Percentiles rank a stretch among this genome's conserved stretches.
phyloP scores from a whole-genome alignment of 2,113 vertebrate species.

The Piaya cayana region DNA sequence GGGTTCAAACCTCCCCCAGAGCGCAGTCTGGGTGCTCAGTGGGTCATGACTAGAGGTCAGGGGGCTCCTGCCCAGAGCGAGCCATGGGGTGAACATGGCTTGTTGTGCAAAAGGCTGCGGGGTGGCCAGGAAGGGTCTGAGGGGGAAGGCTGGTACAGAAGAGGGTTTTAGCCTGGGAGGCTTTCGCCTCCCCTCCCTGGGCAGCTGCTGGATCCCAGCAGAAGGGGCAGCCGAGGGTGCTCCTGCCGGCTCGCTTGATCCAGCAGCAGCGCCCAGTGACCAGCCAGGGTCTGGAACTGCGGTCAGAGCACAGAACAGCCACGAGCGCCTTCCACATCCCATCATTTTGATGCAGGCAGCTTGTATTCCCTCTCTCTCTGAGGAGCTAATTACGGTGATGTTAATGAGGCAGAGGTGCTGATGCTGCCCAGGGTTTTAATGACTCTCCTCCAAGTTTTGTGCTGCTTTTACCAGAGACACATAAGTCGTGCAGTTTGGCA shows the following conservation, averaged over 20 bases:
- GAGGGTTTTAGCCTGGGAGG: background rate
- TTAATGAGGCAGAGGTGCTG: slow-evolving; percentile 63
- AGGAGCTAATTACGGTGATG: slow-evolving; percentile 51
- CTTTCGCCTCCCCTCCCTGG: background rate
- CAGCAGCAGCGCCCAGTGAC: background rate
- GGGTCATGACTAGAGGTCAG: rapidly evolving
- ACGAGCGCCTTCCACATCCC: background rate
- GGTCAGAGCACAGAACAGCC: background rate
- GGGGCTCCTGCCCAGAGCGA: background rate
- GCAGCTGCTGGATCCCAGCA: background rate
- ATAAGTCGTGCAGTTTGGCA: background rate
- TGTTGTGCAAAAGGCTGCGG: background rate
- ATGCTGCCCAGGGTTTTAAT: slow-evolving; percentile 39
- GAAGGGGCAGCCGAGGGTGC: background rate
- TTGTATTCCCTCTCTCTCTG: background rate
- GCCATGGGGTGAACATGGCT: rapidly evolving
- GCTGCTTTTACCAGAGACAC: background rate
- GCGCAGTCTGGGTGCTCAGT: background rate
- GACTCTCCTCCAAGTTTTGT: background rate
- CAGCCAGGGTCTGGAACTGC: background rate
- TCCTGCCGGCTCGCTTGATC: rapidly evolving
- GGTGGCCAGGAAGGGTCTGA: background rate
- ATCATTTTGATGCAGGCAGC: background rate
- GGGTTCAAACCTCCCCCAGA: background rate
- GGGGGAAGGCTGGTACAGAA: background rate